A percentile compares a stretch with the other conserved stretches of the same genome.
These are phyloP conservation scores for Megaceryle torquata DNA, from an alignment of 2,113 vertebrate genomes.

Conservation along the genomic window DNA sequence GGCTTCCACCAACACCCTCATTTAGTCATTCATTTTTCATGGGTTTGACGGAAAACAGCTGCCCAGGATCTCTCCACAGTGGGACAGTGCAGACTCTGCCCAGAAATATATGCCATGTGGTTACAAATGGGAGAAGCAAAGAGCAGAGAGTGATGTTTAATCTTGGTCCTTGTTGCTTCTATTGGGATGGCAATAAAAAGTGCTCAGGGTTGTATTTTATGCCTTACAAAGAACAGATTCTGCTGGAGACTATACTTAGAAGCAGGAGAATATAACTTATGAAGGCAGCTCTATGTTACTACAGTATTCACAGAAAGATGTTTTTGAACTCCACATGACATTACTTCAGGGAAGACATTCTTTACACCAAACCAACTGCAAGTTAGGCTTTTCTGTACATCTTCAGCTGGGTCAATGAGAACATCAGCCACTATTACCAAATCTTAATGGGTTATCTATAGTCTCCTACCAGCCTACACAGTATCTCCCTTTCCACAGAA, in stretches of 20 bases:
- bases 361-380: background rate
- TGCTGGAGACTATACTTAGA: background rate
- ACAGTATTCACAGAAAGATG: background rate
- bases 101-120: background rate
- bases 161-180: background rate
- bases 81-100: background rate
- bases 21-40: background rate
- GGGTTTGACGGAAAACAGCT: background rate
- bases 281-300: background rate
- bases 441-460: background rate
- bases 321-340: background rate
- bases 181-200: background rate
- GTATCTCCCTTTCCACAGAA: background rate
- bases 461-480: background rate
- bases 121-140: background rate
- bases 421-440: background rate
- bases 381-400: background rate
- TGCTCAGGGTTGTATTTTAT: background rate
- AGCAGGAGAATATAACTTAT: background rate
- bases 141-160: background rate
- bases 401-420: background rate
- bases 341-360: background rate
- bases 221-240: background rate
- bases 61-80: background rate
- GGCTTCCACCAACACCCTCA: background rate